Conservation (phyloP, 2,888 invertebrate species). For the Gastrophysa polygoni region DNA sequence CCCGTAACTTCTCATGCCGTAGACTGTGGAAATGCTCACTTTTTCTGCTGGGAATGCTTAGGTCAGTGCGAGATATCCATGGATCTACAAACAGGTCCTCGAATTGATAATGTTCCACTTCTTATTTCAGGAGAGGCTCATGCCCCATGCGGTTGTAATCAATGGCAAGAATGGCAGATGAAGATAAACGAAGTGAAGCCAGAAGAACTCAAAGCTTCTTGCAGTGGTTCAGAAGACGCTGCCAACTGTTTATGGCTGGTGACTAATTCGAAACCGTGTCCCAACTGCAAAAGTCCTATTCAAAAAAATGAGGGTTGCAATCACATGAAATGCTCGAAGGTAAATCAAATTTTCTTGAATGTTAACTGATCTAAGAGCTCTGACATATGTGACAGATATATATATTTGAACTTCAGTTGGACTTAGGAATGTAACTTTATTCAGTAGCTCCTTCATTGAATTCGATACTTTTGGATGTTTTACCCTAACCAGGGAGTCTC, state of each 20-base stretch:
- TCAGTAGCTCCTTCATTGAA: too few species aligned
- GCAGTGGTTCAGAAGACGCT: conserved; percentile 64
- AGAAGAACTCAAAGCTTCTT: conserved; percentile 63
- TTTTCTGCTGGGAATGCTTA: conserved; percentile 70
- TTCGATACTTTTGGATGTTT: too few species aligned
- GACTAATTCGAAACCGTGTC: conserved; percentile 73
- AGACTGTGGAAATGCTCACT: conserved; percentile 73
- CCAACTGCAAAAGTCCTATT: conserved; percentile 73
- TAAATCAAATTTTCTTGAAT: conserved; percentile 50
- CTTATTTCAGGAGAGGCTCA: conserved; percentile 63
- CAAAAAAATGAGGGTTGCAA: conserved; percentile 77
- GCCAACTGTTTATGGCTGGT: conserved; percentile 73
- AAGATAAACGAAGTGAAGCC: conserved; percentile 70
- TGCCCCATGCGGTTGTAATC: conserved; percentile 70
- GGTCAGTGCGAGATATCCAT: too few species aligned
- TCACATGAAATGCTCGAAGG: conserved; percentile 76
- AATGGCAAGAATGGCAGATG: conserved; percentile 64
- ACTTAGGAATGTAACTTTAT: too few species aligned
- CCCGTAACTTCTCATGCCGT: conserved; percentile 66
- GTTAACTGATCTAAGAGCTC: too few species aligned
- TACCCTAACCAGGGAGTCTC: too few species aligned
- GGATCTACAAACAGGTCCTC: too few species aligned
- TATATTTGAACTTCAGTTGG: too few species aligned
- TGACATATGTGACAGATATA: too few species aligned
- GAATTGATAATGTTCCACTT: too few species aligned